These are phyloP conservation scores for Chlorospingus flavigularis DNA, from an alignment of 2,797 vertebrate genomes.

Conservation along the genomic window DNA sequence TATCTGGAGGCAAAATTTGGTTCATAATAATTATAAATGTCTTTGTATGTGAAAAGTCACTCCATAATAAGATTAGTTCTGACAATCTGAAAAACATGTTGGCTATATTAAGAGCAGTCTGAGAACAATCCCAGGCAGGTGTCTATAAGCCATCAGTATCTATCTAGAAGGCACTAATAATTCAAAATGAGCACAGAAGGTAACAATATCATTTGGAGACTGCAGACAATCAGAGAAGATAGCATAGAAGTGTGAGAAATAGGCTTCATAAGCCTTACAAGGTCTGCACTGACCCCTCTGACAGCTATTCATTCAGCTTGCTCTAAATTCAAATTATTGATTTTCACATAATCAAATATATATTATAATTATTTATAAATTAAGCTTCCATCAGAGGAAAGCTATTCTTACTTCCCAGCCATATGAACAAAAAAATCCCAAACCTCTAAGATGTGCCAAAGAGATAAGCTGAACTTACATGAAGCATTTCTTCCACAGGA, in stretches of 20 bases:
- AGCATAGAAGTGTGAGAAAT: background rate
- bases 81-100: background rate
- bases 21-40: background rate
- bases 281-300: background rate
- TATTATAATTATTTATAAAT: background rate
- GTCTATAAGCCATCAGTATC: background rate
- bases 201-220: background rate
- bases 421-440: background rate
- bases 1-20: background rate
- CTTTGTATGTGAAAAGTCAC: background rate
- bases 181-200: background rate
- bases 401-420: background rate
- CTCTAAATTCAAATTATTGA: background rate
- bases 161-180: background rate
- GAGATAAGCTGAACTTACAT: accelerated
- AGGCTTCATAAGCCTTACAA: background rate
- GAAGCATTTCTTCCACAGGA: background rate
- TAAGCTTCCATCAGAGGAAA: background rate
- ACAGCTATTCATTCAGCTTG: background rate
- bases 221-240: background rate
- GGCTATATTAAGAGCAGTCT: background rate
- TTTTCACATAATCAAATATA: background rate
- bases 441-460: background rate
- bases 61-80: background rate
- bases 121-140: background rate